Conservation (phyloP, 2,113 vertebrate genomes). For the Mesoclemmys tuberculata region DNA sequence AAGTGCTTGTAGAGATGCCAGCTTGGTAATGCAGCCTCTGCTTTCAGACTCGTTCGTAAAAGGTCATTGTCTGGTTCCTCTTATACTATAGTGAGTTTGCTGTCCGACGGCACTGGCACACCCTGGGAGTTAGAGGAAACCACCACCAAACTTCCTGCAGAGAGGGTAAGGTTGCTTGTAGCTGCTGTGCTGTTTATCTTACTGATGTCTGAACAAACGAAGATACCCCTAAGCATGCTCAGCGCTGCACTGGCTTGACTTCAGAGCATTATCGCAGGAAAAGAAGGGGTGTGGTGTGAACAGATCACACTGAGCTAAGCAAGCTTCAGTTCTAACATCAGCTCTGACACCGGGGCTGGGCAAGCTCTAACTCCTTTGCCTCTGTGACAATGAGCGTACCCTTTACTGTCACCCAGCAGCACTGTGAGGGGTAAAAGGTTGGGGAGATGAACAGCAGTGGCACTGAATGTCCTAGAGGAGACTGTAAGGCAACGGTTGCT, state of each 20-base stretch:
- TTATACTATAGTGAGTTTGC: not conserved
- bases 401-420: not conserved
- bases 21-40: not conserved
- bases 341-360: not conserved
- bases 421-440: not conserved
- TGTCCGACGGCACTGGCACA: not conserved
- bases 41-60: not conserved
- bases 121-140: not conserved
- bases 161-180: not conserved
- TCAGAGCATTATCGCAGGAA: not conserved
- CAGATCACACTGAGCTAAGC: not conserved
- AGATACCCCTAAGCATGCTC: not conserved
- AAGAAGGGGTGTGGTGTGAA: not conserved
- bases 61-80: not conserved
- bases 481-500: not conserved
- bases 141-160: not conserved
- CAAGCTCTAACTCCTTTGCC: not conserved
- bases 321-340: not conserved
- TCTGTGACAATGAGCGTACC: not conserved
- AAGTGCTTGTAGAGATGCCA: not conserved
- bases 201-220: not conserved
- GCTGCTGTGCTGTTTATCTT: not conserved
- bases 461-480: not conserved
- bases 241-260: not conserved
- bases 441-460: not conserved